Percentiles rank a stretch among this genome's conserved stretches.
phyloP scores from a whole-genome alignment of 2,113 vertebrate genomes.

The Gopherus evgoodei region DNA sequence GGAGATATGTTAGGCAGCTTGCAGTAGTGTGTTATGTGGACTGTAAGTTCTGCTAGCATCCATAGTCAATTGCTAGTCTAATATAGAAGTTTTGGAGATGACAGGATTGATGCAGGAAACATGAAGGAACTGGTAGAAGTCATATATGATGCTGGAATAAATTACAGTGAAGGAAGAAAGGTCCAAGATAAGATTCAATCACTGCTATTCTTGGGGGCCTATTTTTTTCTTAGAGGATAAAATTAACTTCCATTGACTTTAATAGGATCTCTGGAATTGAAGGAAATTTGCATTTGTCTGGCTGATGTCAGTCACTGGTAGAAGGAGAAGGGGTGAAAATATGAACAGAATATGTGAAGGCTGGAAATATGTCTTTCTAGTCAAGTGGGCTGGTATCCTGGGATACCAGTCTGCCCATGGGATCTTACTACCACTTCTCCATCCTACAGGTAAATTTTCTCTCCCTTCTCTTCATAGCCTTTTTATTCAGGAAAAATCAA shows the following conservation, averaged over 20 bases:
- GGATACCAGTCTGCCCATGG: not conserved
- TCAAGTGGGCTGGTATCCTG: not conserved
- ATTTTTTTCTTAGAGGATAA: fast-evolving
- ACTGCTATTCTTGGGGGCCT: not conserved
- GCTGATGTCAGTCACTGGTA: not conserved
- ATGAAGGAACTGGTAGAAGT: not conserved
- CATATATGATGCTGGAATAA: not conserved
- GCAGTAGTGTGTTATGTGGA: not conserved
- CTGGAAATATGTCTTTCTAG: not conserved
- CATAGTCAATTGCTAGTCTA: not conserved
- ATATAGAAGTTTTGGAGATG: not conserved
- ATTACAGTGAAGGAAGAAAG: not conserved
- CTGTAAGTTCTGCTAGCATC: not conserved
- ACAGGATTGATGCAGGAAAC: not conserved
- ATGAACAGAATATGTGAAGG: not conserved
- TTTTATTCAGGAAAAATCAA: slow-evolving; percentile 10
- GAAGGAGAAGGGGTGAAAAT: not conserved
- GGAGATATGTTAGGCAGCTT: not conserved
- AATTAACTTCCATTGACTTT: not conserved
- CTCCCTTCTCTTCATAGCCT: not conserved
- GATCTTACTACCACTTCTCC: not conserved
- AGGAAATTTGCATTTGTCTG: not conserved
- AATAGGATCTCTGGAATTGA: not conserved
- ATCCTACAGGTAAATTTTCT: not conserved
- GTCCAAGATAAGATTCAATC: not conserved